Conservation (phyloP, 2,888 invertebrate species). For the Nomada ruficornis region DNA sequence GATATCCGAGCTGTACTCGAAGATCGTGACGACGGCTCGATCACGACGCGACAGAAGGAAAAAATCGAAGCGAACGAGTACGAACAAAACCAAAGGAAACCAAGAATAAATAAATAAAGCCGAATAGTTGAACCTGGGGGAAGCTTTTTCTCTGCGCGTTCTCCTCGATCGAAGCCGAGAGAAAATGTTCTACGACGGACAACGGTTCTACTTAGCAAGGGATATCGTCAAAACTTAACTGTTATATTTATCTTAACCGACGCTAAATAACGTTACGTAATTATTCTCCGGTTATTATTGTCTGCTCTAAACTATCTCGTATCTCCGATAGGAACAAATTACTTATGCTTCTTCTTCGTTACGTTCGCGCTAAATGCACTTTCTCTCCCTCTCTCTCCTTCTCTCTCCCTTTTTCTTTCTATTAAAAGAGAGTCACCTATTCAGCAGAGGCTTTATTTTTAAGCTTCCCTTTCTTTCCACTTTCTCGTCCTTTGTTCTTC, state of each 20-base stretch:
- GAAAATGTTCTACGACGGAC: conserved; percentile 21
- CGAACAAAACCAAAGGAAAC: neutral
- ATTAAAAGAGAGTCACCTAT: conserved; percentile 24
- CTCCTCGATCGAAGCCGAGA: conserved; percentile 5
- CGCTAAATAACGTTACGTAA: conserved; percentile 34
- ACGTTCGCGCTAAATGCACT: conserved; percentile 26
- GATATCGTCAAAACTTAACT: conserved; percentile 39
- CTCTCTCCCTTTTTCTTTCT: neutral
- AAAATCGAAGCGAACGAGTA: conserved; percentile 22
- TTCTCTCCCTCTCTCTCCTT: neutral
- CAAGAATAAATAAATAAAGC: too few relatives aligned
- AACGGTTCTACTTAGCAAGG: conserved; percentile 27
- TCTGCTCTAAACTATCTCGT: conserved; percentile 57
- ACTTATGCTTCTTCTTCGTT: conserved; percentile 25
- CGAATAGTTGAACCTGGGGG: neutral
- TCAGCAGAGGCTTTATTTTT: conserved; percentile 41
- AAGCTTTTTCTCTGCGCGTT: conserved; percentile 7
- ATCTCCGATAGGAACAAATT: conserved; percentile 55
- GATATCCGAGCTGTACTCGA: conserved; percentile 30
- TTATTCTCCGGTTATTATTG: conserved; percentile 53
- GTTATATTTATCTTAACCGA: conserved; percentile 33
- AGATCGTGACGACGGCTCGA: conserved; percentile 14
- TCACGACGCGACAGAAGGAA: neutral
- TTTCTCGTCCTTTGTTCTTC: conserved; percentile 51
- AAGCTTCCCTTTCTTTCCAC: conserved; percentile 35